Conservation (phyloP, 1,140 invertebrate species). For the Oryctes rhinoceros region DNA sequence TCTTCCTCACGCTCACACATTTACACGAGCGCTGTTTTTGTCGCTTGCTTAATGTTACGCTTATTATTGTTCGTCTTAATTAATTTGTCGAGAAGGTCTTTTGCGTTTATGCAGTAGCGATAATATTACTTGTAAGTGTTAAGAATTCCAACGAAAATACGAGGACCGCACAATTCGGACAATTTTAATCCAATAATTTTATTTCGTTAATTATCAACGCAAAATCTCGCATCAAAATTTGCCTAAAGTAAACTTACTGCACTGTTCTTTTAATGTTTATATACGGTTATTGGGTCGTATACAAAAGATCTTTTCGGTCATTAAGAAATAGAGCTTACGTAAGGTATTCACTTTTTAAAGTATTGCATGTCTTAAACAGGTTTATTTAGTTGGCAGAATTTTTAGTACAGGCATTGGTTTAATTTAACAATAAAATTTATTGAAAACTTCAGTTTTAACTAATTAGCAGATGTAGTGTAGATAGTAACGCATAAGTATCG, state of each 20-base stretch:
- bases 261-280: too few relatives aligned
- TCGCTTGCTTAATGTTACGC: constrained; percentile 24
- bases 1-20: not conserved
- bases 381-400: constrained; percentile 26
- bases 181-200: too few relatives aligned
- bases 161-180: too few relatives aligned
- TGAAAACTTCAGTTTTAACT: too few relatives aligned
- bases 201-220: too few relatives aligned
- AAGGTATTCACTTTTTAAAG: not conserved
- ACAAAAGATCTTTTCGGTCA: not conserved
- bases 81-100: constrained; percentile 22
- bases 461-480: too few relatives aligned
- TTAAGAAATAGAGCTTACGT: not conserved
- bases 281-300: not conserved
- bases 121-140: not conserved
- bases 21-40: not conserved
- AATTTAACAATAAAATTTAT: too few relatives aligned
- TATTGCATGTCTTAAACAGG: not conserved
- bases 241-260: too few relatives aligned
- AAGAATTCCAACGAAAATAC: not conserved
- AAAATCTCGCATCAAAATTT: not conserved
- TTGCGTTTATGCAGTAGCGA: not conserved
- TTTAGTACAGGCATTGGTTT: constrained; percentile 18
- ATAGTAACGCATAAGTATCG: too few relatives aligned
- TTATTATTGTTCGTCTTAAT: constrained; percentile 20